Evolutionary conservation across 2,888 invertebrate species (phyloP), one percentile per base, ranked within the genome.

Genomic region (Epistrophella euchroma): DNA sequence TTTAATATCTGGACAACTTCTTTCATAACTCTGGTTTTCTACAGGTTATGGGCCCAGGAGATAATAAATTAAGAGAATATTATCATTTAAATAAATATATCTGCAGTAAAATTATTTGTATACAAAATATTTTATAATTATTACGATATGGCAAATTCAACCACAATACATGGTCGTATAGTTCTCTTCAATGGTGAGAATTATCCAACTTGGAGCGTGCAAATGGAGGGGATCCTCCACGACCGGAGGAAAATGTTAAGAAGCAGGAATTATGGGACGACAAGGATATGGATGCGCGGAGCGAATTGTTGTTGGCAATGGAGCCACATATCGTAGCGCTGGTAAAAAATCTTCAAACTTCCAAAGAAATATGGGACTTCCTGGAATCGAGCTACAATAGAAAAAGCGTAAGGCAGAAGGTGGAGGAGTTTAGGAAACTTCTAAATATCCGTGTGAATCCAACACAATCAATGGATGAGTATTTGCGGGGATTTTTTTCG

Each of bases 241-340:
- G 72, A 17, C 72, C 72, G n/a, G 55, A 37, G 13, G 70, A 55
- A 2, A 70, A 55, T 13, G 17, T 13, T 40, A 55, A 70, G 43
- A 52, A 70, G 55, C 58, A 58, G 22, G 58, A 72, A 4, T 17
- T 19, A 35, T 81, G 81, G 76, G 76, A 72, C 19, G 76, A 82
- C 17, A 76, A 82, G 28, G 58, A 76, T 17, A 13, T 68, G 60
- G 73, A 82, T 56, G 64, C 76, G 25, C 60, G 70, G 11, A 47
- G 62, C 11, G 76, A 82, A 45, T 2, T 45, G 45, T 45, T 45
- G 45, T 5, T 45, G n/a, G 45, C 45, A 45, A 45, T 45, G 17
- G 75, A 81, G 25, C 56, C 81, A 15, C 13, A 45, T 11, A 52
- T 66, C 9, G 75, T 75, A 17, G 40, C 74, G 9, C 22, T 81